Percentiles rank a stretch among this genome's conserved stretches.
Conservation (phyloP, 2,113 vertebrate species). For the Isurus oxyrinchus region DNA sequence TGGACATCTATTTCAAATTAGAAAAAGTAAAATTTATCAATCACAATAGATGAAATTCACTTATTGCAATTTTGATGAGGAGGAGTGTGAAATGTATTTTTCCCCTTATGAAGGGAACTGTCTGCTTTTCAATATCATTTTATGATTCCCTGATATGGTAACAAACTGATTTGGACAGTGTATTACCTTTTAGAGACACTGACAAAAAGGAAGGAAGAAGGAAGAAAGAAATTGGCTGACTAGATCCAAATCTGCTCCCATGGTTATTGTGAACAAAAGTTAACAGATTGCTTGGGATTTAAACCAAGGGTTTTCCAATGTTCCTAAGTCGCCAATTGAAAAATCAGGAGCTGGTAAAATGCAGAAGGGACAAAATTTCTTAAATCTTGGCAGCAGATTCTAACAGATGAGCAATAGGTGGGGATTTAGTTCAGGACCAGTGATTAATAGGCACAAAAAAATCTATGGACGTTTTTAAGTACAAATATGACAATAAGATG, state of each 20-base stretch:
- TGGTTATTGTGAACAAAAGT: background rate
- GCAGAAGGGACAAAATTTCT: too few species aligned
- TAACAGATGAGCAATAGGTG: too few species aligned
- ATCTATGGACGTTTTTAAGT: too few species aligned
- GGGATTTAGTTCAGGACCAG: too few species aligned
- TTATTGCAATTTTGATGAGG: background rate
- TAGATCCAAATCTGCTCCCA: background rate
- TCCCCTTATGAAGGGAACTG: background rate
- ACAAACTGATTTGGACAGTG: background rate
- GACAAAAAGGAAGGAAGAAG: background rate
- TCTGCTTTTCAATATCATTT: background rate
- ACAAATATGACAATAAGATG: too few species aligned
- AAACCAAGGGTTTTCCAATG: too few species aligned
- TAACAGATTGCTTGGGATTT: too few species aligned
- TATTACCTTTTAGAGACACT: background rate
- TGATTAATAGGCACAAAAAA: too few species aligned
- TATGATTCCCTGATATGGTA: background rate
- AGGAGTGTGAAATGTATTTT: background rate
- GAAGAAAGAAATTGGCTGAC: background rate
- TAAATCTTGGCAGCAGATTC: too few species aligned
- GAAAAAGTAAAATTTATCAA: background rate
- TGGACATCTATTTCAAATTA: conserved; percentile 69
- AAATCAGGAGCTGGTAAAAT: too few species aligned
- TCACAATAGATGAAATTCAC: background rate
- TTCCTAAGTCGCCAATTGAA: too few species aligned